Evolutionary conservation across 2,797 vertebrate genomes (phyloP).

Genomic region (Gadopsis marmoratus): DNA sequence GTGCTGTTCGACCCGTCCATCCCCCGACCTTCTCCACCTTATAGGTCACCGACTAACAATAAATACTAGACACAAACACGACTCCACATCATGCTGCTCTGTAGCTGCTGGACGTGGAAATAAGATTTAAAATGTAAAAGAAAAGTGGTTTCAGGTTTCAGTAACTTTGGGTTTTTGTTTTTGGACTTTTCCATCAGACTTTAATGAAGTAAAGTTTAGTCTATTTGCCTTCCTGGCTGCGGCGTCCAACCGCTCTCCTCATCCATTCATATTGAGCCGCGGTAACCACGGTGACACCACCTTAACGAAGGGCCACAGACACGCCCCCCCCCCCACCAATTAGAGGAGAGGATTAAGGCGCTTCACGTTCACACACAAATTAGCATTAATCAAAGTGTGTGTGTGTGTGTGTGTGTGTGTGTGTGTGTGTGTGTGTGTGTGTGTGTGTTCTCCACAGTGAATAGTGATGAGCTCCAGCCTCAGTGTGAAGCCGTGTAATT

Average conservation of each 20-base stretch:
- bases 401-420: slow-evolving; percentile 46
- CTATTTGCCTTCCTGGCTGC: background rate
- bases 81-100: too few relatives aligned
- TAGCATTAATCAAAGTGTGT: slow-evolving; percentile 82
- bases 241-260: background rate
- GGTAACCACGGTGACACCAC: slow-evolving; percentile 56
- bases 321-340: slow-evolving; percentile 73
- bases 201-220: slow-evolving; percentile 22
- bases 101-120: too few relatives aligned
- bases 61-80: too few relatives aligned
- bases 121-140: too few relatives aligned
- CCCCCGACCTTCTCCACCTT: too few relatives aligned
- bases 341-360: slow-evolving; percentile 76
- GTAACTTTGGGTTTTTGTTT: background rate
- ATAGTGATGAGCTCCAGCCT: slow-evolving; percentile 67
- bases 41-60: too few relatives aligned
- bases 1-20: too few relatives aligned
- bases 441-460: slow-evolving; percentile 46
- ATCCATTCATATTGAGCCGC: slow-evolving; percentile 48
- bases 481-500: slow-evolving; percentile 66
- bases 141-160: background rate
- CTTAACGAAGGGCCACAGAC: slow-evolving; percentile 73
- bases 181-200: background rate
- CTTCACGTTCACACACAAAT: slow-evolving; percentile 74
- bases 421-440: slow-evolving; percentile 43